Conservation (phyloP, 1,140 invertebrate genomes). For the Formica selysi region DNA sequence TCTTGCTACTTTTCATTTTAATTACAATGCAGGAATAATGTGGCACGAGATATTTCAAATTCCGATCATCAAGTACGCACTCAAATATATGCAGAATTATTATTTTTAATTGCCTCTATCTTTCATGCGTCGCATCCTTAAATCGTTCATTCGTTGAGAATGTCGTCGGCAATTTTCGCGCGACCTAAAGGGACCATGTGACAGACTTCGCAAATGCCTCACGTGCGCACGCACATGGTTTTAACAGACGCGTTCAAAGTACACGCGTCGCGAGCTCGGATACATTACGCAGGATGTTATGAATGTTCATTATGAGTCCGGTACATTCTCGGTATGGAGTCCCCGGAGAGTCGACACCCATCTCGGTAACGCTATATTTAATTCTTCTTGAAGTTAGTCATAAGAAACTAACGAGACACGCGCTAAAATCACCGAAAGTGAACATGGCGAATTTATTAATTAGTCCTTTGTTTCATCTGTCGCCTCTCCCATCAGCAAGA, state of each 20-base stretch:
- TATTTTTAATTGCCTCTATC: not conserved
- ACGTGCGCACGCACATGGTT: constrained; percentile 3
- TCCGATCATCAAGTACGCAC: not conserved
- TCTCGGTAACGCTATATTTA: constrained; percentile 81
- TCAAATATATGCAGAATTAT: not conserved
- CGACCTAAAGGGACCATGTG: constrained; percentile 17
- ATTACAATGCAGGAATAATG: not conserved
- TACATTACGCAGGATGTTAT: constrained; percentile 77
- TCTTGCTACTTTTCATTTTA: not conserved
- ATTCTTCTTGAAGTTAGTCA: constrained; percentile 80
- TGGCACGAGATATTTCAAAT: not conserved
- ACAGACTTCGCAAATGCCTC: constrained; percentile 9
- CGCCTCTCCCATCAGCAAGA: too few relatives aligned
- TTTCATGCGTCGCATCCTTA: not conserved
- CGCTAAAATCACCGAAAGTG: constrained; percentile 79
- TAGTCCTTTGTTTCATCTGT: constrained; percentile 56
- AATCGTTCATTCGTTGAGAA: constrained; percentile 26
- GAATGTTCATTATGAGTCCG: constrained; percentile 80
- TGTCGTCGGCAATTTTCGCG: constrained; percentile 16
- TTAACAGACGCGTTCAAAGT: constrained; percentile 17
- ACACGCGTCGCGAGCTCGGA: constrained; percentile 30
- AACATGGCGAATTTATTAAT: constrained; percentile 78
- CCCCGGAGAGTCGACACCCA: constrained; percentile 80
- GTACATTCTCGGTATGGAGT: constrained; percentile 79
- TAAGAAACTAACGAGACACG: constrained; percentile 83